phyloP scores from a whole-genome alignment of 2,797 vertebrate genomes.

The Stomatorhinus walkeri region DNA sequence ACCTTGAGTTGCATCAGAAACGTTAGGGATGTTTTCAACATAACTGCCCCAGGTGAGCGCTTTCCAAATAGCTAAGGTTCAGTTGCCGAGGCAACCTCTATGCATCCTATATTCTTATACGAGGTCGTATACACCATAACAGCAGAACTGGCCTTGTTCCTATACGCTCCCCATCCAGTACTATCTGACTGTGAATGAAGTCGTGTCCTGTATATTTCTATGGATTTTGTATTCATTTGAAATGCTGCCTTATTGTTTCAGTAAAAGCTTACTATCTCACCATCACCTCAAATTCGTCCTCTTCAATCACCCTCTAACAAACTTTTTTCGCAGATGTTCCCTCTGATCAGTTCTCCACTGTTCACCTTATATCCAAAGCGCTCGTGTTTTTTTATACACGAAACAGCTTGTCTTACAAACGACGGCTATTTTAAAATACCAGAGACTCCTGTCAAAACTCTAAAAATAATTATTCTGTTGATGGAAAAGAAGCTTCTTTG shows the following conservation, averaged over 20 bases:
- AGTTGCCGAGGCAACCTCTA: slow-evolving; percentile 11
- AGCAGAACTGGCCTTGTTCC: background rate
- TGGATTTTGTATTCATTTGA: background rate
- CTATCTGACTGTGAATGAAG: background rate
- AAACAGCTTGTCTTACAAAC: background rate
- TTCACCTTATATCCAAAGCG: background rate
- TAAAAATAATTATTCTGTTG: slow-evolving; percentile 1
- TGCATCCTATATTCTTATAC: background rate
- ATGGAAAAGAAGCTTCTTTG: background rate
- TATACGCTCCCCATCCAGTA: background rate
- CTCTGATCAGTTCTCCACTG: background rate
- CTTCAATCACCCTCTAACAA: background rate
- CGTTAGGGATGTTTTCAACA: slow-evolving; percentile 17
- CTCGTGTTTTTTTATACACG: background rate
- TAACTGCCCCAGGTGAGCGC: slow-evolving; percentile 6
- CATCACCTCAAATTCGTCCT: background rate
- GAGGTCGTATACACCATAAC: background rate
- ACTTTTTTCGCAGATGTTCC: background rate
- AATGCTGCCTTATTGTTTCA: background rate
- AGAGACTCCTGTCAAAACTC: background rate
- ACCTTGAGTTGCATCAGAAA: slow-evolving; percentile 24
- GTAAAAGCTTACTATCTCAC: background rate
- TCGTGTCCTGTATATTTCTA: background rate
- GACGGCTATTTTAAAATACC: background rate
- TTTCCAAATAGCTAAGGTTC: background rate